Percentiles rank a stretch among this genome's conserved stretches.
phyloP scores from a whole-genome alignment of 2,888 invertebrate species.

The Criorhina ranunculi region DNA sequence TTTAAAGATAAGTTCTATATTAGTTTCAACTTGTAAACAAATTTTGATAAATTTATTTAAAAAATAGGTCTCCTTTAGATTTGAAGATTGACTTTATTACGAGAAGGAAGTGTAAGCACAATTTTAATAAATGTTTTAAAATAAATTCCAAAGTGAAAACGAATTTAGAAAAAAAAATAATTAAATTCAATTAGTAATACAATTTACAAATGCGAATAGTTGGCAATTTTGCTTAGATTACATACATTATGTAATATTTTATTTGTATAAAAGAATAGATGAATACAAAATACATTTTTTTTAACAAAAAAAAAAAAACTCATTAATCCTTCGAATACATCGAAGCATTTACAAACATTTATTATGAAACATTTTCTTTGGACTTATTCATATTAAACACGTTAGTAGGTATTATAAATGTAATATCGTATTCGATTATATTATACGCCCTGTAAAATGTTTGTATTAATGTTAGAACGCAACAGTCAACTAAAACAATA shows the following conservation, averaged over 20 bases:
- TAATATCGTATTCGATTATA: not conserved
- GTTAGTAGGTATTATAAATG: not conserved
- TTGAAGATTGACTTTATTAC: too few relatives aligned
- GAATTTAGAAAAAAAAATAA: too few relatives aligned
- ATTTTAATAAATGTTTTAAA: too few relatives aligned
- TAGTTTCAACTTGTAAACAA: too few relatives aligned
- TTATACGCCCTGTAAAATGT: not conserved
- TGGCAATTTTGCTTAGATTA: constrained; percentile 10
- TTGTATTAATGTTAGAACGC: not conserved
- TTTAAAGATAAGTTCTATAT: too few relatives aligned
- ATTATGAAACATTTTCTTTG: constrained; percentile 23
- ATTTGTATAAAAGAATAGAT: not conserved
- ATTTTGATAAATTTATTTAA: too few relatives aligned
- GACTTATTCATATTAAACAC: not conserved
- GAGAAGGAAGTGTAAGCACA: too few relatives aligned
- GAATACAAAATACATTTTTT: constrained; percentile 4
- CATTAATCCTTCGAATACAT: too few relatives aligned
- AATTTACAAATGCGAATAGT: constrained; percentile 30
- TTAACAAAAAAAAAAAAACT: not conserved
- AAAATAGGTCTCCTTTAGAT: too few relatives aligned
- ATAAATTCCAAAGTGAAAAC: too few relatives aligned
- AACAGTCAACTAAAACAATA: not conserved
- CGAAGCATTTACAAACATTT: not conserved
- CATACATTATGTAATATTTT: not conserved
- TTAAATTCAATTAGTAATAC: too few relatives aligned